A percentile compares a stretch with the other conserved stretches of the same genome.
Conservation (phyloP, 1,140 invertebrate species). For the Tachypleus tridentatus region DNA sequence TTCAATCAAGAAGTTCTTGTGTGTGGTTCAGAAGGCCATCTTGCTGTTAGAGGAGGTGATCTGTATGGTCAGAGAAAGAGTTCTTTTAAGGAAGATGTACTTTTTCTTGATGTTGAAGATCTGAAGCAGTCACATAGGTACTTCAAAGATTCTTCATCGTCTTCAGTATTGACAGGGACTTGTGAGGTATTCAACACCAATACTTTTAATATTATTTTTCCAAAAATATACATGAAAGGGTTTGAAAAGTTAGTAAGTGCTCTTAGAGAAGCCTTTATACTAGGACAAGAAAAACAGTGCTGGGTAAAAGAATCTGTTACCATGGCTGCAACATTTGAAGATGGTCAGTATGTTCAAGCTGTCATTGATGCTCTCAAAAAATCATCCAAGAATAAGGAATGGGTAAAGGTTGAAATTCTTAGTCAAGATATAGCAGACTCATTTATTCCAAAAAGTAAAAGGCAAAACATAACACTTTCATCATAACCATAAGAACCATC, state of each 20-base stretch:
- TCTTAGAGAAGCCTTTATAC: constrained; percentile 76
- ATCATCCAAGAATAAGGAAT: constrained; percentile 70
- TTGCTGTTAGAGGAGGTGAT: constrained; percentile 38
- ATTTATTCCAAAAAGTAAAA: no score
- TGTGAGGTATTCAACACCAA: constrained; percentile 13
- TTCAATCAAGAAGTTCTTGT: constrained; percentile 42
- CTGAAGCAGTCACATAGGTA: constrained; percentile 35
- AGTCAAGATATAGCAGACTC: constrained; percentile 46
- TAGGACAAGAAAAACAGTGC: constrained; percentile 60
- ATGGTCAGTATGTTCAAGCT: constrained; percentile 88
- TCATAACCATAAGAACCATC: no score
- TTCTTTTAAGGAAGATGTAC: constrained; percentile 34
- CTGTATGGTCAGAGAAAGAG: constrained; percentile 39
- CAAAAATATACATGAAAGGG: constrained; percentile 76
- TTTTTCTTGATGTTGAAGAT: constrained; percentile 74
- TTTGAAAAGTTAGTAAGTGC: constrained; percentile 80
- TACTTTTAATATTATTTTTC: constrained; percentile 43
- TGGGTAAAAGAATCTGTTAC: constrained; percentile 54
- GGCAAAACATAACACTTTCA: no score
- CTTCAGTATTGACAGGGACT: constrained; percentile 15
- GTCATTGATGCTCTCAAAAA: constrained; percentile 79
- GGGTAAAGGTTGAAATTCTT: constrained; percentile 68
- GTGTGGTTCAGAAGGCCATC: constrained; percentile 39
- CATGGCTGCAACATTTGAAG: constrained; percentile 83
- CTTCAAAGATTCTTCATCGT: constrained; percentile 32